A percentile compares a stretch with the other conserved stretches of the same genome.
phyloP scores from a whole-genome alignment of 2,888 invertebrate genomes.

The Drosophila paracracens region DNA sequence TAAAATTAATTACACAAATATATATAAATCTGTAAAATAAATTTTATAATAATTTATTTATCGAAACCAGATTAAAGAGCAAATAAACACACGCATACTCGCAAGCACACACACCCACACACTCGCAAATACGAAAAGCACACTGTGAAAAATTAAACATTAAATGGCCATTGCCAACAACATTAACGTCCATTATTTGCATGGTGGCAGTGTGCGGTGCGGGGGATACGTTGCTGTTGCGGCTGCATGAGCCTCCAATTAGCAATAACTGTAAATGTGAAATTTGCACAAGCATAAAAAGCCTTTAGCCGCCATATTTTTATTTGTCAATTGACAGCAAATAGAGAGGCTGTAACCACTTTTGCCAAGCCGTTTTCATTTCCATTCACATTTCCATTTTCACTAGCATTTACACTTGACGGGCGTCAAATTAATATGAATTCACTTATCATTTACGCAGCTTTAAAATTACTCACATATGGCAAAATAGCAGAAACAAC shows the following conservation, averaged over 20 bases:
- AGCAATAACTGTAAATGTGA: constrained; percentile 80
- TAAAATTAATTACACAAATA: constrained; percentile 84
- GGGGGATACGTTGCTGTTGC: constrained; percentile 40
- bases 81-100: constrained; percentile 28
- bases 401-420: constrained; percentile 12
- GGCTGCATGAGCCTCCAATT: constrained; percentile 77
- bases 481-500: constrained; percentile 24
- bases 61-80: constrained; percentile 77
- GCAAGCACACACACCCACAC: constrained; percentile 22
- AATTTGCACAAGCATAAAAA: constrained; percentile 75
- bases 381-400: constrained; percentile 10
- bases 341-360: constrained; percentile 48
- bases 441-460: constrained; percentile 23
- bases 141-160: constrained; percentile 69
- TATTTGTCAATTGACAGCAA: constrained; percentile 73
- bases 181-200: constrained; percentile 75
- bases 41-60: constrained; percentile 84
- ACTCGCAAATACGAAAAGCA: neutral
- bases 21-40: constrained; percentile 82
- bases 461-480: constrained; percentile 51
- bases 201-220: constrained; percentile 1
- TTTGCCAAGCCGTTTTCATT: constrained; percentile 32
- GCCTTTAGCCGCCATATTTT: constrained; percentile 75
- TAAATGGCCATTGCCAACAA: constrained; percentile 77
- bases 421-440: constrained; percentile 31